Base-by-base conservation (phyloP, 2,888 invertebrate genomes). In the Pristionchus japonicus region DNA sequence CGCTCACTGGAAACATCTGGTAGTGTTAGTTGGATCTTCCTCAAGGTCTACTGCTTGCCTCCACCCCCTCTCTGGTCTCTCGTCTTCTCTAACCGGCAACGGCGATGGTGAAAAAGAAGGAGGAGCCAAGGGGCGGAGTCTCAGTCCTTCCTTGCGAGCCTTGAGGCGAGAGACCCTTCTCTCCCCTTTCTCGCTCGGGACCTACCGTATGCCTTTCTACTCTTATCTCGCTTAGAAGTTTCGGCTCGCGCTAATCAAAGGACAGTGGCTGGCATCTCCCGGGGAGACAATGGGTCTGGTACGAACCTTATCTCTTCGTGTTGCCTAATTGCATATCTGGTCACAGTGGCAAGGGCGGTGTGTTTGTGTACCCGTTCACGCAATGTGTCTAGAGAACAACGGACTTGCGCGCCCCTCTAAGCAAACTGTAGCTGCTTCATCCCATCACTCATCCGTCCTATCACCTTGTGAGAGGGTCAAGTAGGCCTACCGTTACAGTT, bases 391-490 rank as follows among this genome's bases (percentile, higher is more conserved):
- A 31, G 70, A 70, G 77, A 77, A 77, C 77, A 77, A 77, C 77
- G 77, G 77, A 11, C 77, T 77, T 43, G 74, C 74, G 74, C 74
- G 20, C 20, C 20, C 2, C 74, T n/a, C 47, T 43, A 34, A 47
- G 43, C 77, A 77, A 77, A 77, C 77, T 77, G 77, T 77, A 77
- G 77, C 77, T 27, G 57, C 57, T 57, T 57, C 57, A 20, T 52
- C 43, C 43, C 52, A 49, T 49, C 49, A 49, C 49, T 49, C 49
- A 20, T 13, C n/a, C n/a, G n/a, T n/a, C n/a, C 37, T 43, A 43
- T 40, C 43, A 37, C 43, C n/a, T n/a, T n/a, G 3, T 27, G 27
- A 77, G 77, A 77, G 77, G 77, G 77, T 77, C 77, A 77, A 23
- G 64, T 31, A 74, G 57, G 57, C n/a, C 23, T n/a, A 23, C 3